Evolutionary conservation across 2,113 vertebrate species (phyloP), one percentile per base, ranked within the genome.

Genomic region (Brachionichthys hirsutus): DNA sequence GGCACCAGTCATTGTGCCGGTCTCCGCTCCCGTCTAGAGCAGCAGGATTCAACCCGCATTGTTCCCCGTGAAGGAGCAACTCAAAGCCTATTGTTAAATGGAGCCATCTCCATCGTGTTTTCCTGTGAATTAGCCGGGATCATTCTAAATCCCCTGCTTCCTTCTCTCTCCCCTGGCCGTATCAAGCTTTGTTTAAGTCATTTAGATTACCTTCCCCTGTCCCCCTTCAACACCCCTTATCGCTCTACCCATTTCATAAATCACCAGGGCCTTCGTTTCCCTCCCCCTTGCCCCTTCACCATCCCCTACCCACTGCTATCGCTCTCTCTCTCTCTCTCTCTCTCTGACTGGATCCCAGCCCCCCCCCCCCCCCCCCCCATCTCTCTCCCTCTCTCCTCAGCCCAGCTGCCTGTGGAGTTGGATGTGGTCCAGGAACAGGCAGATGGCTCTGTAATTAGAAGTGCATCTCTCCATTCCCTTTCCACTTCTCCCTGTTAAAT

Each of bases 401-500:
- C 91, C 77, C 93, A 93, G 90, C 93, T 94, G 93, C 93, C 93
- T 93, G 81, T 89, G 85, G 72, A 83, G 85, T 91, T 94, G 94
- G 93, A 92, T 68, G 34, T 58, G 75, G 74, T 94, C 94, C 94
- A 94, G 92, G 85, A 87, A 85, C 90, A 90, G 90, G 91, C 94
- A 95, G 94, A 94, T 94, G 95, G 95, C 75, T 89, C 77, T 60
- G 88, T 94, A 92, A 82, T 92, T 91, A 92, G 92, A 91, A 89
- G 85, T 88, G 92, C 93, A 93, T 88, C 90, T 77, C 89, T 94
- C 91, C 83, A 85, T 92, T 94, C 89, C 91, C 91, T 82, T 87
- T 73, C 88, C 82, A 72, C 89, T 90, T 93, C 94, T 92, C 80
- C 85, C 89, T 81, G 91, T 94, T 93, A 93, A 94, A 93, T 94